A percentile compares a stretch with the other conserved stretches of the same genome.
phyloP scores from a whole-genome alignment of 1,140 invertebrate genomes.

The Drosophila funebris region DNA sequence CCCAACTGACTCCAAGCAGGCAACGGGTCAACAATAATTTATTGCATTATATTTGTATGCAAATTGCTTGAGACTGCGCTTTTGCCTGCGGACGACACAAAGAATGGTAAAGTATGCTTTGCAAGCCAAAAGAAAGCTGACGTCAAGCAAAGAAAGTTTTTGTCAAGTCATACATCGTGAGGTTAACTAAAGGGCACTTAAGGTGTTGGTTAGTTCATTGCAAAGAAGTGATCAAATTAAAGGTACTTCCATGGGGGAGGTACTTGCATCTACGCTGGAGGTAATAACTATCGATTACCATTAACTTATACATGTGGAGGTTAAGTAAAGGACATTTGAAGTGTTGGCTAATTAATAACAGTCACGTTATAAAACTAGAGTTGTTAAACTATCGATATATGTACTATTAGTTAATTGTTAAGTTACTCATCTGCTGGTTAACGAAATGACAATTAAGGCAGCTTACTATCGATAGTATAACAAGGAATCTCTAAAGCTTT shows the following conservation, averaged over 20 bases:
- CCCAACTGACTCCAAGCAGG: neutral
- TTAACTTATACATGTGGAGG: no score
- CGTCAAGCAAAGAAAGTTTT: neutral
- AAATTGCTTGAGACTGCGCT: constrained; percentile 45
- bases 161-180: neutral
- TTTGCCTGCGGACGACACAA: neutral
- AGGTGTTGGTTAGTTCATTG: neutral
- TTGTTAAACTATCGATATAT: no score
- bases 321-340: no score
- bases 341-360: no score
- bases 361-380: no score
- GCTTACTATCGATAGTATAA: no score
- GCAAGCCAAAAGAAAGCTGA: neutral
- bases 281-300: neutral
- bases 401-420: no score
- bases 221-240: neutral
- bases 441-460: no score
- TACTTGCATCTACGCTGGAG: no score
- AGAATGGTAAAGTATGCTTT: neutral
- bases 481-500: no score
- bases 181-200: neutral
- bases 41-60: constrained; percentile 42
- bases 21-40: constrained; percentile 51
- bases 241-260: neutral
- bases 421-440: no score